Conservation (phyloP, 2,113 vertebrate species). For the Scatophagus argus region DNA sequence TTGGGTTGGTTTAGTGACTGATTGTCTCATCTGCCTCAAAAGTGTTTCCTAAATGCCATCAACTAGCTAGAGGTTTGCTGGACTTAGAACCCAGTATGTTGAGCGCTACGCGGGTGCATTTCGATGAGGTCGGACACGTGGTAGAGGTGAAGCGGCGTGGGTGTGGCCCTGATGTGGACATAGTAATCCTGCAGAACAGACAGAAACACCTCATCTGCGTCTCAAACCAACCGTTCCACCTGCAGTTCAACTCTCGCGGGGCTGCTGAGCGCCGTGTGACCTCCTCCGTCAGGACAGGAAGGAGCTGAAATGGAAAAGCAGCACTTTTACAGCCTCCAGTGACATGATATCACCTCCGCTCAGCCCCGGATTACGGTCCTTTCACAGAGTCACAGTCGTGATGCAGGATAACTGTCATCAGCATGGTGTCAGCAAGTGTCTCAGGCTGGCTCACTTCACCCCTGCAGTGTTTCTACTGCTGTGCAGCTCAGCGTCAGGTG, state of each 20-base stretch:
- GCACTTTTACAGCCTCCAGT: not conserved
- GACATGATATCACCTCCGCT: conserved; percentile 6
- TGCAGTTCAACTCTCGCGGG: no score
- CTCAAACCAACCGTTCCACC: no score
- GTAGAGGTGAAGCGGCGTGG: no score
- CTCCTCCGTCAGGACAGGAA: not conserved
- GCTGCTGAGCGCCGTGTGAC: not conserved
- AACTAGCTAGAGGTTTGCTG: no score
- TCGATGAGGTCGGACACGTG: no score
- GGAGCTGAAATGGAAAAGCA: not conserved
- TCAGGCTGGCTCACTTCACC: not conserved
- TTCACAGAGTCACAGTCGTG: not conserved
- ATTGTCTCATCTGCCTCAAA: no score
- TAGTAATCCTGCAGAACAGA: no score
- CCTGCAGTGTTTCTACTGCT: not conserved
- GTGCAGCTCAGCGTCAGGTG: not conserved
- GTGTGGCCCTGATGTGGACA: no score
- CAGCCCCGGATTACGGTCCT: conserved; percentile 2
- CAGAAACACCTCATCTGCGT: no score
- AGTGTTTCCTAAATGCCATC: no score
- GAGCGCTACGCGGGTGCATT: no score
- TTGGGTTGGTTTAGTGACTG: not conserved
- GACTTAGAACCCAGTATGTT: no score
- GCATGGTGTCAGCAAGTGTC: not conserved
- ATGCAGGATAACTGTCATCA: not conserved